Evolutionary conservation across 2,797 vertebrate species (phyloP).

Genomic region (Fundulus diaphanus): DNA sequence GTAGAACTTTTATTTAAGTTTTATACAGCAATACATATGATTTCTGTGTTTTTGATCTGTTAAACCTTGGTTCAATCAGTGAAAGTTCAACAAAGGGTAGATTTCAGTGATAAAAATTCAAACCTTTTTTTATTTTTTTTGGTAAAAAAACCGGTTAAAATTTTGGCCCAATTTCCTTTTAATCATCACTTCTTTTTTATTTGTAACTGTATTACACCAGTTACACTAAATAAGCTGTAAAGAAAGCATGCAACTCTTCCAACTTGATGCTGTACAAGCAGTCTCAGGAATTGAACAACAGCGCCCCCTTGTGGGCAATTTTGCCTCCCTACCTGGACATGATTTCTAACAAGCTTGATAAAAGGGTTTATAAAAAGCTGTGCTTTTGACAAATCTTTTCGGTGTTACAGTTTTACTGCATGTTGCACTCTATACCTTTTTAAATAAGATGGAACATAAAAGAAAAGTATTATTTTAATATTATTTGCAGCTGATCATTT

Average conservation of each 20-base stretch:
- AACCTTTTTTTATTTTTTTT: too few relatives aligned
- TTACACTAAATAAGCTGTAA: constrained; percentile 8
- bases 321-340: neutral
- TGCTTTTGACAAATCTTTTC: neutral
- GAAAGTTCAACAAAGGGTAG: too few relatives aligned
- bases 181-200: neutral
- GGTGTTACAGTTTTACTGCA: neutral
- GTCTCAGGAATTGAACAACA: constrained; percentile 40
- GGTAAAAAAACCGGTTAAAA: neutral
- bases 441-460: neutral
- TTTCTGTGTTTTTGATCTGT: neutral
- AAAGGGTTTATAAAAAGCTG: neutral
- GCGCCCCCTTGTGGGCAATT: constrained; percentile 58
- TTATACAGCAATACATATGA: neutral
- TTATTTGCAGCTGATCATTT: neutral
- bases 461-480: neutral
- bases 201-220: neutral
- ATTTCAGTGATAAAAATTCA: too few relatives aligned
- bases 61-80: too few relatives aligned
- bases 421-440: neutral
- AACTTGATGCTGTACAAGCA: neutral
- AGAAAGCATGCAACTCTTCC: neutral
- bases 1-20: neutral
- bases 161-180: neutral
- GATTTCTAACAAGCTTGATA: neutral